Conservation (phyloP, 1,140 invertebrate genomes). For the Piezodorus guildinii region DNA sequence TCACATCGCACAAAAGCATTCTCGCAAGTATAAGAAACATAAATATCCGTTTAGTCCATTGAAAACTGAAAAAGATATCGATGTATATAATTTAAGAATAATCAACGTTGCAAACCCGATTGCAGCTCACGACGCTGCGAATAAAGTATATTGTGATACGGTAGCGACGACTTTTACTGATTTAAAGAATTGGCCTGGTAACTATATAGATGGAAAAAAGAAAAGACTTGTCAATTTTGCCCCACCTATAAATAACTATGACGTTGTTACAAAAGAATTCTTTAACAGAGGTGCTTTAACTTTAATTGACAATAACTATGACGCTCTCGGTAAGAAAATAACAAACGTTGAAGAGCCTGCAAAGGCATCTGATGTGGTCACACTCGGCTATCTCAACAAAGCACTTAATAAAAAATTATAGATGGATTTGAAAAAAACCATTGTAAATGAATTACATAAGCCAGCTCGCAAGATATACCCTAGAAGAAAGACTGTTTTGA, state of each 20-base stretch:
- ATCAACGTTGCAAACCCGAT: not conserved
- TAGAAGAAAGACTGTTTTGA: constrained; percentile 20
- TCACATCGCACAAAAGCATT: not conserved
- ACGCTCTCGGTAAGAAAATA: too few relatives aligned
- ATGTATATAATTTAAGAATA: not conserved
- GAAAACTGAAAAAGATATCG: not conserved
- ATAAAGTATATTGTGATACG: not conserved
- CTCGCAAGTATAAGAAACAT: not conserved
- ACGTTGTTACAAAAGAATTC: too few relatives aligned
- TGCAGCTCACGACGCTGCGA: not conserved
- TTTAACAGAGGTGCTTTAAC: too few relatives aligned
- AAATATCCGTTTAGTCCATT: not conserved
- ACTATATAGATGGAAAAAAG: too few relatives aligned
- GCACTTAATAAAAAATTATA: too few relatives aligned
- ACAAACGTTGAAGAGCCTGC: not conserved
- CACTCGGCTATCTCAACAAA: not conserved
- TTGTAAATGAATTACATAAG: constrained; percentile 26
- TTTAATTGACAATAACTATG: too few relatives aligned
- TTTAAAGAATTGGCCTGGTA: not conserved
- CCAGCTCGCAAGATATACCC: constrained; percentile 25
- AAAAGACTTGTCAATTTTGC: too few relatives aligned
- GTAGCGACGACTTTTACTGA: not conserved
- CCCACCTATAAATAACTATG: too few relatives aligned
- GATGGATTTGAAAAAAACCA: not conserved
- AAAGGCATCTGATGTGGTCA: not conserved